phyloP scores from a whole-genome alignment of 1,140 invertebrate species.

The Luehdorfia chinensis region DNA sequence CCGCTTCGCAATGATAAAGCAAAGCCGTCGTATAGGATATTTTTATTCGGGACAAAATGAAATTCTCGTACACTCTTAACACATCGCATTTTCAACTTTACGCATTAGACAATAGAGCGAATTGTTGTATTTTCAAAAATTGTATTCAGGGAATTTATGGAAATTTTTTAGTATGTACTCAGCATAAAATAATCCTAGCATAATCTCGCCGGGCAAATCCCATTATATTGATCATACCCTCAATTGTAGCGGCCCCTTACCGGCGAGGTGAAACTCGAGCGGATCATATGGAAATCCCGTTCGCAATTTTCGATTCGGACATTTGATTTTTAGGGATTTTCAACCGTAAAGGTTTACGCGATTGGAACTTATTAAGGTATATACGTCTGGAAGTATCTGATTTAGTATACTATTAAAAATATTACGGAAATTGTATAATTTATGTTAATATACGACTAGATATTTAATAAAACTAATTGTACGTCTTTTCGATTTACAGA shows the following conservation, averaged over 20 bases:
- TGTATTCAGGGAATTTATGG: slow-evolving; percentile 15
- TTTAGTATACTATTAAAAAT: too few relatives aligned
- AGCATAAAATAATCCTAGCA: slow-evolving; percentile 70
- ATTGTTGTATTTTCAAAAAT: slow-evolving; percentile 4
- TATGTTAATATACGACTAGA: too few relatives aligned
- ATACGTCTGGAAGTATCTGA: too few relatives aligned
- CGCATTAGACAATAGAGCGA: background rate
- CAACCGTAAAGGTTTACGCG: slow-evolving; percentile 3
- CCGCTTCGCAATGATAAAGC: slow-evolving; percentile 73
- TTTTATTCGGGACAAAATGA: slow-evolving; percentile 73
- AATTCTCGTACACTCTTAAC: slow-evolving; percentile 37
- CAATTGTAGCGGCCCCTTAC: slow-evolving; percentile 28
- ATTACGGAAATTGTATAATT: too few relatives aligned
- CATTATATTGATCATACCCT: slow-evolving; percentile 71
- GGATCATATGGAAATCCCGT: slow-evolving; percentile 40
- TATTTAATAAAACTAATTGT: too few relatives aligned
- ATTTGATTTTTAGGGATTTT: slow-evolving; percentile 41
- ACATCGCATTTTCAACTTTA: slow-evolving; percentile 27
- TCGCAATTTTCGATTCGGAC: slow-evolving; percentile 31
- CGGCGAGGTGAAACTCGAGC: slow-evolving; percentile 24
- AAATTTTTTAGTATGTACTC: slow-evolving; percentile 56
- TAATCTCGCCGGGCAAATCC: slow-evolving; percentile 76
- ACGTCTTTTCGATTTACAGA: too few relatives aligned
- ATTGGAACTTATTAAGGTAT: slow-evolving; percentile 2
- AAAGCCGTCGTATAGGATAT: slow-evolving; percentile 73